phyloP scores from a whole-genome alignment of 30 jellyfish, hydroid and myxozoan species.

The Catostylus mosaicus region DNA sequence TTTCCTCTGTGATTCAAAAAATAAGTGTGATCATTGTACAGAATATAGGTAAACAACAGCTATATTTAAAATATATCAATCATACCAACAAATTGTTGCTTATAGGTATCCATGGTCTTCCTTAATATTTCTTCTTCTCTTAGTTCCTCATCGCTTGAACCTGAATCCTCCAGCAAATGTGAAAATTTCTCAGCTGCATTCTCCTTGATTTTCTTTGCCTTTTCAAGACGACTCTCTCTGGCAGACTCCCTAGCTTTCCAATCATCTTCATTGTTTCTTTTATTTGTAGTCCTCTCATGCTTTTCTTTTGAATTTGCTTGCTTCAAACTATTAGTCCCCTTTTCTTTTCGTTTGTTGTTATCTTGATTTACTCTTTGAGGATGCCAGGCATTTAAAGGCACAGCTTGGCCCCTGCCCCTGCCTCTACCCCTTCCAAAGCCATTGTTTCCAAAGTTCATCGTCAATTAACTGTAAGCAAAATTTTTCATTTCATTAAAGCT shows the following conservation, averaged over 20 bases:
- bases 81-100: slow-evolving; percentile 49
- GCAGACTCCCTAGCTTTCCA: slow-evolving; percentile 65
- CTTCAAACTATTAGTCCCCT: background rate
- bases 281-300: background rate
- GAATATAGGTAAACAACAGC: too few relatives aligned
- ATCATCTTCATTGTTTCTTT: slow-evolving; percentile 8
- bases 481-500: too few relatives aligned
- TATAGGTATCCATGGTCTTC: slow-evolving; percentile 48
- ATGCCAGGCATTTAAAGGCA: slow-evolving; percentile 30
- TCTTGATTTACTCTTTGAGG: background rate
- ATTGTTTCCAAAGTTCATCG: background rate
- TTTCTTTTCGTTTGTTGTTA: background rate
- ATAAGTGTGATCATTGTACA: too few relatives aligned
- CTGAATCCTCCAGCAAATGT: slow-evolving; percentile 56
- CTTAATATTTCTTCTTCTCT: slow-evolving; percentile 66
- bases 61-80: too few relatives aligned
- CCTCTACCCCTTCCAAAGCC: slow-evolving; percentile 51
- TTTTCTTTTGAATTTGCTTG: background rate
- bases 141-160: slow-evolving; percentile 70
- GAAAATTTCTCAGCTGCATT: slow-evolving; percentile 70
- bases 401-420: slow-evolving; percentile 29
- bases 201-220: slow-evolving; percentile 55
- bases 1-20: too few relatives aligned
- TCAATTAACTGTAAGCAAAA: background rate
- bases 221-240: slow-evolving; percentile 58